Evolutionary conservation across 2,888 invertebrate genomes (phyloP), one percentile per base, ranked within the genome.

Genomic region (Thalpophila matura): DNA sequence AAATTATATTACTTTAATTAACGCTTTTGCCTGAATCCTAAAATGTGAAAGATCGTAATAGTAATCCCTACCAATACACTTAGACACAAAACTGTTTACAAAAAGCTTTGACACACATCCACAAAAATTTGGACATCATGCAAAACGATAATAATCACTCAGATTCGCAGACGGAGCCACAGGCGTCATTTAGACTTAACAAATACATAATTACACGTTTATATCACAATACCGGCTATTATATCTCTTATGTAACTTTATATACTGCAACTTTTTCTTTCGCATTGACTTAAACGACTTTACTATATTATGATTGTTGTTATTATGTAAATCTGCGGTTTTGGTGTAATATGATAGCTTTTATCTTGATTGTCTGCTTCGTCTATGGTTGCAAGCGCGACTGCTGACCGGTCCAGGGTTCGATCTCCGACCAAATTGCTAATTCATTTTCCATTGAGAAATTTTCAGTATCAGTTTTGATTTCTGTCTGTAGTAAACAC

Each of bases 171-270:
- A 59, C 54, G 6, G 29, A 54, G 49, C 59, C 24, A 51, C 50
- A 40, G 55, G 55, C 71, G 61, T 70, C 72, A 64, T 53, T 73
- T 35, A 43, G n/a, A 45, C 69, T 77, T 79, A 77, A 71, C 77
- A 81, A 81, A 81, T 68, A 80, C 53, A 57, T 80, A 77, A 82
- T 80, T 76, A 65, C 35, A 47, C 58, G 64, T 74, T 78, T 74
- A 70, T 69, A 68, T 62, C 49, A 64, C 68, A 72, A 70, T 67
- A 67, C 45, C 46, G 27, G 49, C 64, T 40, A 81, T 82, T 68
- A 80, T 54, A 46, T 24, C 26, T 22, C 38, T 65, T 73, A 47
- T 6, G 22, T 62, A 71, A 78, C 55, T 29, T 65, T 40, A 33
- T 43, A 47, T 70, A 66, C 54, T 57, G 62, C 55, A 72, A 79